Evolutionary conservation across 1,140 invertebrate genomes (phyloP), one percentile per base, ranked within the genome.

Genomic region (Panulirus ornatus): DNA sequence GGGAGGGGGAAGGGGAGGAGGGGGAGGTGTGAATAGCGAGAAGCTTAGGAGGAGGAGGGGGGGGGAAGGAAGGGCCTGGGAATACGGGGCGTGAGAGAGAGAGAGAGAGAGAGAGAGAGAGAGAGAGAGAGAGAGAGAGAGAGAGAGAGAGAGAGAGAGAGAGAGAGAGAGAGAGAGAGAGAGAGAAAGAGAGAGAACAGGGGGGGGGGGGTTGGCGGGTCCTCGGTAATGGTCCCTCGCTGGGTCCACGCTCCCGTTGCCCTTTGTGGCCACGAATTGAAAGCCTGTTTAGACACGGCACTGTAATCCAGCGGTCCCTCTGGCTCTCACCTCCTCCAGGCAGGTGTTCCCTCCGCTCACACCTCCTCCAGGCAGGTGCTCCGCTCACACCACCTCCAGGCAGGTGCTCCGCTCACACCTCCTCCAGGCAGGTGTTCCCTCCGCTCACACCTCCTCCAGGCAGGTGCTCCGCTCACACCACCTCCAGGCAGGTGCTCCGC

Each of bases 201-300:
- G 14, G 44, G 44, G 19, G 3, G 11, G 54, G 54, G 2, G 54
- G 58, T 34, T 6, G 58, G 27, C 3, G 27, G 6, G 58, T 6
- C 58, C 58, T 66, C 58, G 11, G n/a, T 66, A 66, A 66, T 66
- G 58, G 58, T 30, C 58, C n/a, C n/a, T 30, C 30, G 58, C 58
- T 66, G 27, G 58, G 30, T 66, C 9, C 58, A 66, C 58, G 58
- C 58, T n/a, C 9, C 58, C 27, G n/a, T 30, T 66, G 27, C 58
- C 58, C 58, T 66, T 66, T 66, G 58, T 66, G 58, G n/a, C 58
- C 22, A 5, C 3, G 58, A 66, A 66, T 66, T 66, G 27, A 66
- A 66, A 66, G 58, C 58, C 30, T 66, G 58, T 66, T 66, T 66
- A 66, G n/a, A 8, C n/a, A n/a, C 6, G n/a, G 22, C 27, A 0